phyloP scores from a whole-genome alignment of 2,797 vertebrate genomes.

The Enteromius argenteus region DNA sequence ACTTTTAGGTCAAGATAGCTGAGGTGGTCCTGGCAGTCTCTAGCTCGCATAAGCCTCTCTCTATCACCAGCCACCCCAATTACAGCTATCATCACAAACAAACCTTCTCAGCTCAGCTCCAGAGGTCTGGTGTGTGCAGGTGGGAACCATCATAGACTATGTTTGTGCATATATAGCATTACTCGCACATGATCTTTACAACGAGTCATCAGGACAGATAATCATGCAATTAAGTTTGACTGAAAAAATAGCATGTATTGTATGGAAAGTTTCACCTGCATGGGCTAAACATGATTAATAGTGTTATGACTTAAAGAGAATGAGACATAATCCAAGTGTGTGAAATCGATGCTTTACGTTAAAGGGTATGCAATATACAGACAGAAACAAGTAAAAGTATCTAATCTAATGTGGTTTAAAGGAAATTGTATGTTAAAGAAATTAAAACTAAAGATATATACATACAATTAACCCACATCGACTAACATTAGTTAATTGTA shows the following conservation, averaged over 20 bases:
- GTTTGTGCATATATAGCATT: background rate
- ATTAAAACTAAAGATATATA: background rate
- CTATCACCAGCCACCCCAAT: constrained; percentile 70
- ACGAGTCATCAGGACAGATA: background rate
- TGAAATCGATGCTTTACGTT: background rate
- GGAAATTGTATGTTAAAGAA: background rate
- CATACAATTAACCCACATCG: background rate
- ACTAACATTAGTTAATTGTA: background rate
- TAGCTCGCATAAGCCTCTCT: constrained; percentile 67
- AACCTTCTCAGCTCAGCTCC: constrained; percentile 62
- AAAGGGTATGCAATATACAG: background rate
- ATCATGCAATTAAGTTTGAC: constrained; percentile 32
- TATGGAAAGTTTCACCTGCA: constrained; percentile 19
- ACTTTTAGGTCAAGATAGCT: constrained; percentile 32
- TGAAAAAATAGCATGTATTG: background rate
- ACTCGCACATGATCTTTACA: background rate
- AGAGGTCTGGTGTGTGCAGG: constrained; percentile 69
- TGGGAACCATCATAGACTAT: constrained; percentile 65
- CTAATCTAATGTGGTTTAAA: background rate
- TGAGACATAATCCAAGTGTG: background rate
- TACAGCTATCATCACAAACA: constrained; percentile 76
- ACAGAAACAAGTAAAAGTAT: background rate
- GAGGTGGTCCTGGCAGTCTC: constrained; percentile 52
- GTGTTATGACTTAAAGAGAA: background rate
- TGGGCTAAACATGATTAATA: background rate